Base-by-base conservation (phyloP, 2,113 vertebrate species). In the Empidonax alnorum region DNA sequence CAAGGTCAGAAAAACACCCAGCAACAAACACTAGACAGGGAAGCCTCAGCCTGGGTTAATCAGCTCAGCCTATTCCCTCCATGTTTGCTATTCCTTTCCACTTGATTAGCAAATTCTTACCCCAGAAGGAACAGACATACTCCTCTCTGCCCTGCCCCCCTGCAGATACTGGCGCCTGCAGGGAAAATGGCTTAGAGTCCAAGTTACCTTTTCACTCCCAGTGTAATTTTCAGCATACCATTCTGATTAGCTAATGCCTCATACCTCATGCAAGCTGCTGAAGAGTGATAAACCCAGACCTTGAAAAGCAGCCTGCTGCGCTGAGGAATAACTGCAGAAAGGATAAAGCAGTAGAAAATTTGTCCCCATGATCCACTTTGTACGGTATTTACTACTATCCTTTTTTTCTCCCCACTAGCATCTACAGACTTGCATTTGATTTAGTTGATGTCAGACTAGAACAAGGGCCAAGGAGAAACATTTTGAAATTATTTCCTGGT, bases 161-260 rank as follows among this genome's bases (percentile, higher is more conserved):
- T 76, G 30, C 63, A 41, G 22, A 14, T 71, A n/a, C 12, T 37
- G 24, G 28, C 83, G 85, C 83, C 55, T 61, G 4, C 9, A 2
- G 52, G 33, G 47, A 56, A 62, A 73, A 66, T 9, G 8, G 31
- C 39, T 83, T 47, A 69, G 46, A 24, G 15, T 92, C n/a, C 42
- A 53, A 44, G 75, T 73, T 92, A 86, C 88, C 88, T 94, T 94
- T 73, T 55, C 14, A 15, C 63, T 71, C 4, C 0, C 8, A 41
- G 52, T 92, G 16, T 55, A 37, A 59, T 90, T 86, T 88, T 71
- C 44, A 75, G 76, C 90, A 94, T 96, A 89, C 86, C 91, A 74
- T 86, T 95, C 47, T 18, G 47, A 62, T 93, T 83, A 94, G 59
- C 68, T 94, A 90, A 84, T 74, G 72, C 73, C 28, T 93, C 8